phyloP scores from a whole-genome alignment of 2,888 invertebrate genomes.

The Phaedon cochleariae region DNA sequence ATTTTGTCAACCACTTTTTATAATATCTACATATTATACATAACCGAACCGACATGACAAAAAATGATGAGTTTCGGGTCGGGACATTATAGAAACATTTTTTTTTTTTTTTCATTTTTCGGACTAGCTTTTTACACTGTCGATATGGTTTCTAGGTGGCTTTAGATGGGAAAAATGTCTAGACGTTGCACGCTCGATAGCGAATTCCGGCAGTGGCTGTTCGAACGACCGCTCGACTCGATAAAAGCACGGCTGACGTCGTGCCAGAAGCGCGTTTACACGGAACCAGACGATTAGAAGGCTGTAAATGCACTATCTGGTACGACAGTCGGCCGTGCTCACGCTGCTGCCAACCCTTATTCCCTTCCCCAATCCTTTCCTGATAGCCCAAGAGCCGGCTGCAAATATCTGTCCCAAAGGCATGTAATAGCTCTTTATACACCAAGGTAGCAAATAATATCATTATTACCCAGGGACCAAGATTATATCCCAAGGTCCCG shows the following conservation, averaged over 20 bases:
- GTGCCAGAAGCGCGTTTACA: conserved; percentile 99
- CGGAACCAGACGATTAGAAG: conserved; percentile 56
- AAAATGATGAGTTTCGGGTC: too few species aligned
- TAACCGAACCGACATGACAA: too few species aligned
- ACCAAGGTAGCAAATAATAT: too few species aligned
- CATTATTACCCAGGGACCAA: too few species aligned
- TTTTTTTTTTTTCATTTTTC: too few species aligned
- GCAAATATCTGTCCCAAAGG: too few species aligned
- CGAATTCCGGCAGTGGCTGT: conserved; percentile 25
- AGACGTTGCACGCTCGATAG: conserved; percentile 24
- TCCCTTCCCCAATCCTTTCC: conserved; percentile 25
- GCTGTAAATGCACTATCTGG: conserved; percentile 99
- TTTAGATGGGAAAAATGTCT: conserved; percentile 30
- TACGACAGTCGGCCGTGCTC: conserved; percentile 90
- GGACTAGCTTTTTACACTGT: neutral
- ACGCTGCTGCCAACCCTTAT: conserved; percentile 51
- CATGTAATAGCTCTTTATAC: too few species aligned
- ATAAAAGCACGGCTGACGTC: conserved; percentile 76
- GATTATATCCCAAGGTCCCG: too few species aligned
- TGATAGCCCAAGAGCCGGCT: too few species aligned
- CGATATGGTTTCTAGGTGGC: conserved; percentile 37
- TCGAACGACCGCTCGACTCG: conserved; percentile 15
- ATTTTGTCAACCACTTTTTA: too few species aligned
- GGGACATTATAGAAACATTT: too few species aligned
- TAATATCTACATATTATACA: too few species aligned